Conservation (phyloP, 2,797 vertebrate species). For the Danio tinwini region DNA sequence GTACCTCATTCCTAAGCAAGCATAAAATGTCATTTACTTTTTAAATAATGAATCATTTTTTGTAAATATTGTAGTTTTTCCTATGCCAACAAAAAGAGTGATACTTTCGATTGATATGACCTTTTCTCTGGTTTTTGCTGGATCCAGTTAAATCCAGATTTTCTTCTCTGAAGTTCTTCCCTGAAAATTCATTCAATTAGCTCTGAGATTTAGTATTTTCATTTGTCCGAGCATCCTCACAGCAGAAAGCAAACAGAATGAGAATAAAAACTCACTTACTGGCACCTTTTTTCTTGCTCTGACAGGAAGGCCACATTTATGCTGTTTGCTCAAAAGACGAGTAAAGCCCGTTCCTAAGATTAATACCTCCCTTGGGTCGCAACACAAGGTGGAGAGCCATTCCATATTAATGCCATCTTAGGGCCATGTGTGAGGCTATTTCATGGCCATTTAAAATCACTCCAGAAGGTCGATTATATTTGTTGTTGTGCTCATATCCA, state of each 20-base stretch:
- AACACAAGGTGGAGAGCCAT: constrained; percentile 6
- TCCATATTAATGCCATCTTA: constrained; percentile 33
- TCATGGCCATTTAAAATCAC: constrained; percentile 35
- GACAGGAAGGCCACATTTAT: neutral
- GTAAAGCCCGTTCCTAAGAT: neutral
- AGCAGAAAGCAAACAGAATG: constrained; percentile 10
- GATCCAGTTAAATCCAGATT: neutral
- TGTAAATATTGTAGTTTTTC: neutral
- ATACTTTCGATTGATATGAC: neutral
- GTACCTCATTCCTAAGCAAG: neutral
- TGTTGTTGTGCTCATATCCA: constrained; percentile 28
- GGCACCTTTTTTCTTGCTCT: neutral
- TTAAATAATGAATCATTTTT: constrained; percentile 3
- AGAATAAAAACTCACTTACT: neutral
- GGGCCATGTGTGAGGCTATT: constrained; percentile 9
- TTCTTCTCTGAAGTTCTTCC: neutral
- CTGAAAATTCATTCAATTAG: neutral
- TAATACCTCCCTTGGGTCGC: constrained; percentile 22
- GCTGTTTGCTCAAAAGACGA: neutral
- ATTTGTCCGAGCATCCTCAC: neutral
- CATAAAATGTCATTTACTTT: neutral
- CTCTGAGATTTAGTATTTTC: constrained; percentile 15
- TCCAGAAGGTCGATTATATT: constrained; percentile 33
- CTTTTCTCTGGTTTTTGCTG: neutral
- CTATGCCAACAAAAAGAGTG: neutral